Conservation (phyloP, 2,113 vertebrate genomes). For the Hippopotamus amphibius region DNA sequence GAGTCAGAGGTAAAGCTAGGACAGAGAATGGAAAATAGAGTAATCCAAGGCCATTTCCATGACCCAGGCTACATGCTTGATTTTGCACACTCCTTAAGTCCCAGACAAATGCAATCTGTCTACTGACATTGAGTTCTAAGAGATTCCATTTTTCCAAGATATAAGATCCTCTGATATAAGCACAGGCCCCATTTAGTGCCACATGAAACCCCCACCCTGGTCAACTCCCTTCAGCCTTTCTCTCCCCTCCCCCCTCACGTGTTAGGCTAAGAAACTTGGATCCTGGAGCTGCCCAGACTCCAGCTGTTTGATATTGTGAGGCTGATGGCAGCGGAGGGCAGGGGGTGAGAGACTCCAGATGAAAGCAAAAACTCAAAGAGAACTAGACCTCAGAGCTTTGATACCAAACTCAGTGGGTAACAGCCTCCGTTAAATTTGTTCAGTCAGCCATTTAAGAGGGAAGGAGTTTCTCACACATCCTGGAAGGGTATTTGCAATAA, state of each 20-base stretch:
- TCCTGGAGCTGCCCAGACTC: slow-evolving; percentile 83
- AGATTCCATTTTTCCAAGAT: not conserved
- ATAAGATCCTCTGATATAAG: slow-evolving; percentile 15
- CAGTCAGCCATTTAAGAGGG: slow-evolving; percentile 87
- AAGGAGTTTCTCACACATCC: slow-evolving; percentile 87
- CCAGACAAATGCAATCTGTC: slow-evolving; percentile 58
- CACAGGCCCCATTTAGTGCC: slow-evolving; percentile 33
- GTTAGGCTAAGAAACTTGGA: slow-evolving; percentile 79
- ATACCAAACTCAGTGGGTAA: slow-evolving; percentile 87
- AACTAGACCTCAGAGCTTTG: slow-evolving; percentile 85
- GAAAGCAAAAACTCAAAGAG: slow-evolving; percentile 88
- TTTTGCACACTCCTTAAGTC: slow-evolving; percentile 52
- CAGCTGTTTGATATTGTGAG: slow-evolving; percentile 90
- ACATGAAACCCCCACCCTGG: slow-evolving; percentile 73
- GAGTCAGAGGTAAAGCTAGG: not conserved
- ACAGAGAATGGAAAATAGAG: slow-evolving; percentile 4
- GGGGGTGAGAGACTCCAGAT: slow-evolving; percentile 83
- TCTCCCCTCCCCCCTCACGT: not conserved
- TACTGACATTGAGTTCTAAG: slow-evolving; percentile 32
- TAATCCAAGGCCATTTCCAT: not conserved
- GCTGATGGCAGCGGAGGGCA: slow-evolving; percentile 81
- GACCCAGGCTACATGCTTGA: not conserved
- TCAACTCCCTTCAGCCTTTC: slow-evolving; percentile 52
- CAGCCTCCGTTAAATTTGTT: slow-evolving; percentile 89
- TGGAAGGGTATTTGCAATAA: slow-evolving; percentile 61